A percentile compares a stretch with the other conserved stretches of the same genome.
These are phyloP conservation scores for Mormoops blainvillei DNA, from an alignment of 2,113 vertebrate species.

Conservation along the genomic window DNA sequence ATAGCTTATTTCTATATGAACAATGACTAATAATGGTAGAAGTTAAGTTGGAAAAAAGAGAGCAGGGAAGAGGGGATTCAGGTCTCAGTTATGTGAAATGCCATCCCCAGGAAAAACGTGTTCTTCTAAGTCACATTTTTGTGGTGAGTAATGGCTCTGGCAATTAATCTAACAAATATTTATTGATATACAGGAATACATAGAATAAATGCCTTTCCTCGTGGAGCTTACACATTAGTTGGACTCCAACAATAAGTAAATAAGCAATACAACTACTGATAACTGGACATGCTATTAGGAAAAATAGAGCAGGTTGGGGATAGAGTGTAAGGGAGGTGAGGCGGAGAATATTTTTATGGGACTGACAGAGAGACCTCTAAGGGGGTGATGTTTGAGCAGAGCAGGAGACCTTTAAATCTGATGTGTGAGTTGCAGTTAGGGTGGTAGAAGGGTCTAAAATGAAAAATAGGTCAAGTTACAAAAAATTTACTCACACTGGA, in stretches of 20 bases:
- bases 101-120: neutral
- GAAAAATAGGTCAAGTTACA: neutral
- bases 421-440: neutral
- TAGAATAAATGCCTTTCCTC: neutral
- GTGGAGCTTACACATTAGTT: neutral
- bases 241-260: neutral
- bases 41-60: neutral
- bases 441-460: neutral
- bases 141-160: neutral
- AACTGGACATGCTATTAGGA: neutral
- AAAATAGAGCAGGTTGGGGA: neutral
- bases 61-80: neutral
- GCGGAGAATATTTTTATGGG: neutral
- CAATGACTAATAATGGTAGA: neutral
- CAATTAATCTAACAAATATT: neutral
- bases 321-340: neutral
- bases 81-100: neutral
- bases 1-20: neutral
- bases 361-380: neutral
- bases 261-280: neutral
- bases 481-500: slow-evolving; percentile 11
- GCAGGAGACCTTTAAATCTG: neutral
- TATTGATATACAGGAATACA: neutral
- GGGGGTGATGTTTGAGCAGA: neutral
- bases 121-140: neutral